phyloP scores from a whole-genome alignment of 2,113 vertebrate genomes.

The Lophura nycthemera region DNA sequence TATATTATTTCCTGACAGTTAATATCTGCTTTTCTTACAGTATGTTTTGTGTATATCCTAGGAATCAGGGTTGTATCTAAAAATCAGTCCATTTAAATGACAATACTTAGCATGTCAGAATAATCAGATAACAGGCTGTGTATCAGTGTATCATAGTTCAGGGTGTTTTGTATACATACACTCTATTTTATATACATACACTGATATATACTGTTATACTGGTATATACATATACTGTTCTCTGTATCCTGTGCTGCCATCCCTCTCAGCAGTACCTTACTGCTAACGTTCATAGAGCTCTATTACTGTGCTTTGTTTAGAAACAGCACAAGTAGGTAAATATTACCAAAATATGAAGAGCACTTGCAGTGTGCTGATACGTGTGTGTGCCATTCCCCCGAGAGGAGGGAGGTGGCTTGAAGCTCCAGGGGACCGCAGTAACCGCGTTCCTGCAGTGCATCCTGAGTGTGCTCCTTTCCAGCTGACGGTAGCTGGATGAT shows the following conservation, averaged over 20 bases:
- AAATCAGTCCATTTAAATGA: not conserved
- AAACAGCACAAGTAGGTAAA: not conserved
- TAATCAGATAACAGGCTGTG: not conserved
- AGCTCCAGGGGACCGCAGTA: not conserved
- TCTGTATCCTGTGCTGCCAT: not conserved
- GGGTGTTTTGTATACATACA: not conserved
- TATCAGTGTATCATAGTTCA: not conserved
- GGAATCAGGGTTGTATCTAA: not conserved
- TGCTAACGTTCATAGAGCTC: not conserved
- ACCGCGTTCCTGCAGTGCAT: not conserved
- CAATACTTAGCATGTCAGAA: fast-evolving
- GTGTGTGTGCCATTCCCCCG: not conserved
- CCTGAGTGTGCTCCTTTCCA: not conserved
- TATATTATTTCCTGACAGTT: not conserved
- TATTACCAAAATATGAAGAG: not conserved
- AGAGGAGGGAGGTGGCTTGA: not conserved
- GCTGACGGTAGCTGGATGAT: not conserved
- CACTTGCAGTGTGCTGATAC: not conserved
- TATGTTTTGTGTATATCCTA: not conserved
- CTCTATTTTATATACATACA: too few species aligned
- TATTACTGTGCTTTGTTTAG: not conserved
- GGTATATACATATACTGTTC: not conserved
- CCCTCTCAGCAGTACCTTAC: not conserved
- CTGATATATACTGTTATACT: not conserved
- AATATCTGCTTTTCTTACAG: not conserved